phyloP scores from a whole-genome alignment of 2,797 vertebrate genomes.

The Apogon hyalosoma region DNA sequence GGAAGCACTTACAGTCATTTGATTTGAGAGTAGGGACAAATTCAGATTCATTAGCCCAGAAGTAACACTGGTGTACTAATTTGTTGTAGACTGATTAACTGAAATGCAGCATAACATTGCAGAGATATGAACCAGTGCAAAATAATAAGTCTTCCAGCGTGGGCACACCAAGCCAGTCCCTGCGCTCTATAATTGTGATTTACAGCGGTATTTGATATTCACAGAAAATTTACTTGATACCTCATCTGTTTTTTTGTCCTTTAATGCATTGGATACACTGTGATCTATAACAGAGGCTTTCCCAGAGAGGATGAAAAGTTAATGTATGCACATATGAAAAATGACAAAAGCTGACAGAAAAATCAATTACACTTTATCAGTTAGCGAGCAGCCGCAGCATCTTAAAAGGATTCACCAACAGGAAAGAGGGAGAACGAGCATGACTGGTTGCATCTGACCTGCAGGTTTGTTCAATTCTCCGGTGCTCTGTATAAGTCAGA shows the following conservation, averaged over 20 bases:
- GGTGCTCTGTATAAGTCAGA: constrained; percentile 12
- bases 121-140: constrained; percentile 24
- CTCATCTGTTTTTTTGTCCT: constrained; percentile 9
- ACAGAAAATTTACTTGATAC: constrained; percentile 15
- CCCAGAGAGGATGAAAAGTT: constrained; percentile 20
- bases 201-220: constrained; percentile 15
- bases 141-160: constrained; percentile 11
- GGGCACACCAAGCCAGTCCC: neutral
- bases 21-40: constrained; percentile 10
- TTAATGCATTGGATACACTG: constrained; percentile 17
- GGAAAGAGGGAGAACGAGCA: constrained; percentile 8
- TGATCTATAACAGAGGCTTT: constrained; percentile 29
- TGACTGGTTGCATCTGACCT: constrained; percentile 39
- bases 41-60: constrained; percentile 1
- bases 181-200: constrained; percentile 44
- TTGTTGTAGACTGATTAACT: constrained; percentile 25
- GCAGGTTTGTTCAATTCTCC: constrained; percentile 17
- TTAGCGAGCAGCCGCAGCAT: constrained; percentile 38
- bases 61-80: constrained; percentile 8
- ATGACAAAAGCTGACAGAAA: constrained; percentile 38
- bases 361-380: constrained; percentile 45
- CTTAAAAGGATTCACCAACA: constrained; percentile 38
- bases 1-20: neutral
- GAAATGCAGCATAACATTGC: constrained; percentile 2
- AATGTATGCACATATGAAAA: constrained; percentile 49